Base-by-base conservation (phyloP, 2,888 invertebrate genomes). In the Acrobasis suavella region DNA sequence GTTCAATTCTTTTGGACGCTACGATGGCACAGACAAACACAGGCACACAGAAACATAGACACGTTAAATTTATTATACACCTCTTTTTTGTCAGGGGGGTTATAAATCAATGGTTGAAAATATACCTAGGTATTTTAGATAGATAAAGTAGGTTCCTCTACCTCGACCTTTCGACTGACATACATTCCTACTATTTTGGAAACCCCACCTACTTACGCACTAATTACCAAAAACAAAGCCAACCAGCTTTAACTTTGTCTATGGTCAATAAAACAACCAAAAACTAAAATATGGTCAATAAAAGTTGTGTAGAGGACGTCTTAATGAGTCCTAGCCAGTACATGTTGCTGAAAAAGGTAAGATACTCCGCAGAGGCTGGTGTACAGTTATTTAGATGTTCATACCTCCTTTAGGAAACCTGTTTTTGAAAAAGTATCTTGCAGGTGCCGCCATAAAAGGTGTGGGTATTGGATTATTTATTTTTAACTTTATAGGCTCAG, bases 301-400 rank as follows among this genome's bases (percentile, higher is more conserved):
- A 55, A 55, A 55, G 16, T n/a, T 12, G 39, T 15, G n/a, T 15
- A 38, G 55, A 15, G 12, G 38, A 37, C 46, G 14, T 14, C 38
- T 38, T 10, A 37, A 38, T 55, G 37, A 39, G 39, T 12, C n/a
- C 14, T 46, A 14, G 46, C 46, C 14, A 46, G 46, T 14, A 55
- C 55, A 39, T 10, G 55, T 55, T 55, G 17, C 55, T 39, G 16
- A 52, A 55, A 17, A 55, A 39, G 55, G 55, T 10, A 9, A 38
- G 55, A n/a, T 39, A 52, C 32, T 14, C 52, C 22, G n/a, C 22
- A 12, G 39, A 55, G 55, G 39, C 38, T 38, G 38, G 37, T 14
- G 55, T 55, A 55, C 55, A 55, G 55, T 55, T 55, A 55, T 55
- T 55, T 55, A 55, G 55, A 55, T 55, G 55, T 55, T 39, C 9